Conservation (phyloP, 1,140 invertebrate genomes). For the Calycopis cecrops region DNA sequence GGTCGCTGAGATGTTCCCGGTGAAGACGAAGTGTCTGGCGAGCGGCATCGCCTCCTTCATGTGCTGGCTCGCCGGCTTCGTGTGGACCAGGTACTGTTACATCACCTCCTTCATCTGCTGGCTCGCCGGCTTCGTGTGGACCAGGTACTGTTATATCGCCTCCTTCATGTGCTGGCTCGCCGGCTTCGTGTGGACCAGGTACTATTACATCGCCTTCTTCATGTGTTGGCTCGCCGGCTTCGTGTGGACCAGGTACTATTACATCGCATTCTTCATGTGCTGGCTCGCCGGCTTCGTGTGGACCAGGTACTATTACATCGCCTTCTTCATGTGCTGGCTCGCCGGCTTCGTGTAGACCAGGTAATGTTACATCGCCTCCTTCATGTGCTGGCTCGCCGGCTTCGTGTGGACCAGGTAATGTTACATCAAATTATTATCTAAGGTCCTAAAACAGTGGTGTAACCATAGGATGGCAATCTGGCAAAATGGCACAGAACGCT, state of each 20-base stretch:
- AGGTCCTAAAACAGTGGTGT: too few relatives aligned
- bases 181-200: slow-evolving; percentile 77
- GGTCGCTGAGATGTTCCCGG: slow-evolving; percentile 89
- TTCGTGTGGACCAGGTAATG: slow-evolving; percentile 76
- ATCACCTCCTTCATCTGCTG: neutral
- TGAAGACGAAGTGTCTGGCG: slow-evolving; percentile 84
- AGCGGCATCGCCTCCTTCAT: slow-evolving; percentile 84
- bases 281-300: slow-evolving; percentile 89
- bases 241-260: slow-evolving; percentile 73
- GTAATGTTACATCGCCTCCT: slow-evolving; percentile 25
- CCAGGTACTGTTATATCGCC: slow-evolving; percentile 66
- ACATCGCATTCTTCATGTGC: slow-evolving; percentile 81
- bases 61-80: slow-evolving; percentile 88
- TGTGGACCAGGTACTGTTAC: slow-evolving; percentile 80
- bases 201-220: neutral
- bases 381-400: neutral
- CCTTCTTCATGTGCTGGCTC: slow-evolving; percentile 87
- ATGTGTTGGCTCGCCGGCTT: neutral
- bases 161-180: neutral
- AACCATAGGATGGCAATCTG: too few relatives aligned
- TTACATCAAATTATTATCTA: too few relatives aligned
- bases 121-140: slow-evolving; percentile 85
- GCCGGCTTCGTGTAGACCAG: slow-evolving; percentile 89
- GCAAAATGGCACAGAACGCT: too few relatives aligned
- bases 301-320: slow-evolving; percentile 79